Evolutionary conservation across 2,797 vertebrate genomes (phyloP), one percentile per base, ranked within the genome.

Genomic region (Xenentodon cancila): DNA sequence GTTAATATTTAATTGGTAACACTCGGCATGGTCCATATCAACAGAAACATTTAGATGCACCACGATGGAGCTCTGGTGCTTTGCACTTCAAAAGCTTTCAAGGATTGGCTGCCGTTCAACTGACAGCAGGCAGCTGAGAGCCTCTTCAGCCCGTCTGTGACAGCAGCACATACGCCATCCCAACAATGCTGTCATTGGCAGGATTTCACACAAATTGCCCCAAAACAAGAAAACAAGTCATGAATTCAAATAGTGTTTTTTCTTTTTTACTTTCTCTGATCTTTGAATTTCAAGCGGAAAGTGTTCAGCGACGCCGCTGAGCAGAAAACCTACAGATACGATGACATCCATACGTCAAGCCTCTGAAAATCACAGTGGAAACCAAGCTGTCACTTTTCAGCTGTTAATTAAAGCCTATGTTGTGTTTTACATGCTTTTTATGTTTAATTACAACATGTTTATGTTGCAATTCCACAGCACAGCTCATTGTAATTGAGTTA

Each of bases 41-140:
- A 62, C 60, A 74, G 57, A 59, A 69, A 73, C 68, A 40, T 74
- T 75, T 53, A 47, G 66, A 70, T 19, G 42, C 79, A 76, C 69
- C 52, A 59, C 58, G 81, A 70, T 68, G 54, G 66, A 70, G 74
- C 61, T 56, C 37, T 32, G 70, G 42, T 16, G 78, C 80, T 86
- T 89, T 77, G 81, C 79, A 88, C 88, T 86, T 91, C 88, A 91
- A 86, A 91, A 77, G 56, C 71, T 73, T 74, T 75, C 57, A 58
- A 40, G 69, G 82, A 83, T 81, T 54, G 80, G 55, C 81, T 85
- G 83, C 79, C 82, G 74, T 50, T 71, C 25, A 19, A 59, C 65
- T 65, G 81, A 84, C 88, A 90, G 87, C 79, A 72, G 46, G 84
- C 84, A 83, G 85, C 84, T 80, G 82, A 89, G 86, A 90, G 50